These are phyloP conservation scores for Papilio protenor DNA, from an alignment of 2,888 invertebrate species.

Conservation along the genomic window DNA sequence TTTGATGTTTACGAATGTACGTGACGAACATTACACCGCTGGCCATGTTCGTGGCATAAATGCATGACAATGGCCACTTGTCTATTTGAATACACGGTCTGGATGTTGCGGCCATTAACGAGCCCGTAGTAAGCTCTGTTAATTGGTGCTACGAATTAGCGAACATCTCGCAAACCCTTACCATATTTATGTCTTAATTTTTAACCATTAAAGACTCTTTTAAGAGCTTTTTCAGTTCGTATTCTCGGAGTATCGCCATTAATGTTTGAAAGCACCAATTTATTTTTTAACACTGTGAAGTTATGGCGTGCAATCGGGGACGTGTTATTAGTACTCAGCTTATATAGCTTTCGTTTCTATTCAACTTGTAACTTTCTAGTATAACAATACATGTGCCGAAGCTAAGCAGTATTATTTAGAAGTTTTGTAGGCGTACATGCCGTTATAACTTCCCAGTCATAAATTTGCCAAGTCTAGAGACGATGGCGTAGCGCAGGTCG, in stretches of 20 bases:
- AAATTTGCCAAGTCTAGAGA: constrained; percentile 58
- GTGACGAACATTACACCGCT: constrained; percentile 57
- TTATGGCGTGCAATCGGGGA: constrained; percentile 43
- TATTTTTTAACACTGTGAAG: constrained; percentile 52
- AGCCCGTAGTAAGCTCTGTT: constrained; percentile 64
- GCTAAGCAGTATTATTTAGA: constrained; percentile 54
- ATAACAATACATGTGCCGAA: constrained; percentile 51
- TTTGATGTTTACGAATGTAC: constrained; percentile 62
- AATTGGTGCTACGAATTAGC: constrained; percentile 73
- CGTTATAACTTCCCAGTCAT: constrained; percentile 60
- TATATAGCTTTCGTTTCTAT: constrained; percentile 45
- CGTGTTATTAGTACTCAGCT: constrained; percentile 44
- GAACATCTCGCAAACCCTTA: constrained; percentile 62
- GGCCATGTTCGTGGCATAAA: constrained; percentile 63
- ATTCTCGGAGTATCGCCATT: constrained; percentile 49
- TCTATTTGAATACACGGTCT: constrained; percentile 58
- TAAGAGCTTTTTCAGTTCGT: constrained; percentile 50
- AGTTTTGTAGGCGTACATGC: constrained; percentile 57
- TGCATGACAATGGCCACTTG: constrained; percentile 68
- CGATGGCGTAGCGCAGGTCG: constrained; percentile 58
- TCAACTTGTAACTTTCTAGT: constrained; percentile 46
- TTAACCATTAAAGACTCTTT: constrained; percentile 59
- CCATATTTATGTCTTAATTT: constrained; percentile 73
- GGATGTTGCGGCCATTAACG: constrained; percentile 53
- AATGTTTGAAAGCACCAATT: constrained; percentile 36